Evolutionary conservation across 1,140 invertebrate species (phyloP), one percentile per base, ranked within the genome.

Genomic region (Lasaia peninsularis): DNA sequence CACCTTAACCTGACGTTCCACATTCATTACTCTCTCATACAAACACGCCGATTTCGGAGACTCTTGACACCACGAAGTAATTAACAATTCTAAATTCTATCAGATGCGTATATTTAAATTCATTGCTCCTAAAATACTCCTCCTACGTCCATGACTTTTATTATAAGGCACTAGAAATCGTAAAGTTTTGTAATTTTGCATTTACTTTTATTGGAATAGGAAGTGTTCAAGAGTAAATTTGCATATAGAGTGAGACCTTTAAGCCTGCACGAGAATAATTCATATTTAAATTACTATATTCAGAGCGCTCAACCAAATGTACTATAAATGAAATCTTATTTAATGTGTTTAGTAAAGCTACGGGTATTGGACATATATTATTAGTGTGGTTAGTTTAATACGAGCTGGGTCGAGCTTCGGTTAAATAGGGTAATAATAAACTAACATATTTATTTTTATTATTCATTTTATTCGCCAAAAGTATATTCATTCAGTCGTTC

Each of bases 201-300:
- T 40, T 40, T 40, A 40, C 18, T 60, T 56, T 52, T 44, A 63
- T 49, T 50, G 50, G 33, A 44, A 56, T 60, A 60, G 51, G 48
- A 49, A 50, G 18, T 44, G 32, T 34, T 53, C 58, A 51, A 50
- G 33, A 51, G 18, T 48, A 7, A 20, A 63, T 60, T 64, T 60
- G 54, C 62, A 64, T 64, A 60, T 58, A 62, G 28, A 62, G 60
- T 58, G 52, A 49, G 52, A 58, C 18, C 11, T 50, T 56, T 34
- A 50, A 50, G 35, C 16, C 16, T 14, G 35, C 5, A 40, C 35
- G 6, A n/a, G 14, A 12, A 14, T 37, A 40, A 40, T 40, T 40
- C 35, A 40, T 40, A 40, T 40, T 40, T 40, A 40, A 40, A 40
- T 40, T 40, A 40, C 35, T 18, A 40, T 40, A 40, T 40, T 16